Evolutionary conservation across 64 coral and sea anemone species (phyloP), one percentile per base, ranked within the genome.

Genomic region (Acropora yongei): DNA sequence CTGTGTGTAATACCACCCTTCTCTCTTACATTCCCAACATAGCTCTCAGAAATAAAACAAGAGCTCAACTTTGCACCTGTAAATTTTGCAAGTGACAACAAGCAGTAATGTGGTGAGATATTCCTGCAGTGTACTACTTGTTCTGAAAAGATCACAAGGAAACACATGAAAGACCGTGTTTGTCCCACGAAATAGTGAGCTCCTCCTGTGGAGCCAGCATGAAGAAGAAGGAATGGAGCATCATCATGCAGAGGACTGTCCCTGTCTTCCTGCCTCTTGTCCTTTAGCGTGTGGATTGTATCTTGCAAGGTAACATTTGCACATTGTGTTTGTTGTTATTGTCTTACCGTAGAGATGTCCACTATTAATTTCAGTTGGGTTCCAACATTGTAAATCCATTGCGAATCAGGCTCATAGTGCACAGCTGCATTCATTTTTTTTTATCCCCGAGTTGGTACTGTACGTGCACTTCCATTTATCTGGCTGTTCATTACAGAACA

Each of bases 1-100:
- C 74, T 9, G 74, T 76, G 74, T 76, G 41, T 42, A 76, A 76
- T 41, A 41, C 4, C 11, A 76, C 2, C 11, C 74, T 76, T 8
- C 9, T 76, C 1, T 20, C 20, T 5, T 76, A 76, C 39, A 76
- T 76, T 40, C 41, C 74, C 2, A 76, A 76, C 20, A 76, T 76
- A 41, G 74, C 74, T 76, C 74, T 76, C 20, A 76, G 74, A 76
- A 76, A 5, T 41, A 42, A 20, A 41, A 41, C 74, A 76, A 76
- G 39, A 41, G 0, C 18, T 30, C 44, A 9, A 5, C 5, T 3
- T 3, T 76, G 74, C 20, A 76, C 74, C 11, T 76, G 74, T 1
- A 76, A 76, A 76, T 41, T 43, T 12, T 76, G 74, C 74, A 76
- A 76, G 9, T 9, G 51, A 5, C 4, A 55, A 5, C 51, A 5